These are phyloP conservation scores for Zeus faber DNA, from an alignment of 2,113 vertebrate genomes.

Conservation along the genomic window DNA sequence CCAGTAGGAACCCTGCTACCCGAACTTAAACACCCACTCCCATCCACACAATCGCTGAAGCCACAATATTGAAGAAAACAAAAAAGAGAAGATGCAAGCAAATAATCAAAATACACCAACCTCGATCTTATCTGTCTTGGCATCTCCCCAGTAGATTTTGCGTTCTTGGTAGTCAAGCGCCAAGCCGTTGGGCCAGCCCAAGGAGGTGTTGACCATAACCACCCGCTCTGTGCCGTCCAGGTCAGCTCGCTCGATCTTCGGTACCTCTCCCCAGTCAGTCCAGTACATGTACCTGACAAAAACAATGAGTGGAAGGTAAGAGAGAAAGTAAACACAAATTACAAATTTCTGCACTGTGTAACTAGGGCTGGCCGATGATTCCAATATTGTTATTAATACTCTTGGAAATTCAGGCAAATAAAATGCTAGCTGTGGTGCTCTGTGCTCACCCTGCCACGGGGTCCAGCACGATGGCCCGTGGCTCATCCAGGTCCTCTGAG, in stretches of 20 bases:
- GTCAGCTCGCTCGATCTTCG: slow-evolving; percentile 93
- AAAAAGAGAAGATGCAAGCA: too few species aligned
- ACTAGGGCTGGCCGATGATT: background rate
- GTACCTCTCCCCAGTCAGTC: slow-evolving; percentile 97
- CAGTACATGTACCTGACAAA: slow-evolving; percentile 92
- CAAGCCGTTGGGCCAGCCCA: slow-evolving; percentile 97
- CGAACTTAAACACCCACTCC: too few species aligned
- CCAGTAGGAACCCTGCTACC: too few species aligned
- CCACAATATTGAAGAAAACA: too few species aligned
- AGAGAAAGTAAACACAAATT: background rate
- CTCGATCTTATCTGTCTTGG: slow-evolving; percentile 90
- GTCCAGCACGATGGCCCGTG: slow-evolving; percentile 93
- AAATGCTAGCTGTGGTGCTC: background rate
- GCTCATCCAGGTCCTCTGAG: slow-evolving; percentile 93
- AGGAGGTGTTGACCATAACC: slow-evolving; percentile 92
- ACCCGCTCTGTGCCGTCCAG: slow-evolving; percentile 89
- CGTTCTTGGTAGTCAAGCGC: slow-evolving; percentile 88
- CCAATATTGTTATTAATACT: too few species aligned
- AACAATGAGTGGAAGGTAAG: background rate
- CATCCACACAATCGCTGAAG: too few species aligned
- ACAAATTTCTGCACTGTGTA: too few species aligned
- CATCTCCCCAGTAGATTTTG: slow-evolving; percentile 97
- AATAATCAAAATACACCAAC: slow-evolving; percentile 28
- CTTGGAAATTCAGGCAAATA: background rate
- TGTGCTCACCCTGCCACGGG: slow-evolving; percentile 85